Percentiles rank a stretch among this genome's conserved stretches.
These are phyloP conservation scores for Rhaphigaster nebulosa DNA, from an alignment of 2,888 invertebrate genomes.

Conservation along the genomic window DNA sequence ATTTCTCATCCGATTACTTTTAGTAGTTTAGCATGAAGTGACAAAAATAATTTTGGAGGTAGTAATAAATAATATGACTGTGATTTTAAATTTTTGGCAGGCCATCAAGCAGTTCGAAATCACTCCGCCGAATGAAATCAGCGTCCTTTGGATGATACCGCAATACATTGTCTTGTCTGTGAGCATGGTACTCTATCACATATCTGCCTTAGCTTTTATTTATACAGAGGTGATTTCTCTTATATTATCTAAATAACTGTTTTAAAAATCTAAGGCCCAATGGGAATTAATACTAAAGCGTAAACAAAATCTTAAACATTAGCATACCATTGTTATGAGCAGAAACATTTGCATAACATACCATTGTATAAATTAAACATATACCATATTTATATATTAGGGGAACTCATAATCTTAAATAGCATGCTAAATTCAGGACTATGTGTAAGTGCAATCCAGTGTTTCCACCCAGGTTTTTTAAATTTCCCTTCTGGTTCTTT, in stretches of 20 bases:
- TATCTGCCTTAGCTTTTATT: slow-evolving; percentile 50
- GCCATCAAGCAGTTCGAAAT: slow-evolving; percentile 17
- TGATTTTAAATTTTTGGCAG: slow-evolving; percentile 25
- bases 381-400: no score
- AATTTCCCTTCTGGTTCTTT: no score
- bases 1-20: no score
- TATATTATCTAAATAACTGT: background rate
- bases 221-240: slow-evolving; percentile 52
- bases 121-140: slow-evolving; percentile 41
- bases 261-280: background rate
- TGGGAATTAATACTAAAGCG: no score
- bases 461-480: no score
- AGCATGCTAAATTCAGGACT: no score
- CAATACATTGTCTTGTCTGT: slow-evolving; percentile 49
- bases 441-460: no score
- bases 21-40: background rate
- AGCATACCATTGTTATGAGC: no score
- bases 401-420: no score
- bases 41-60: background rate
- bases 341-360: no score
- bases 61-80: background rate
- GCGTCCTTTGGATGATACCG: slow-evolving; percentile 52
- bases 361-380: no score
- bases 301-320: no score
- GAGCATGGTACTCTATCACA: slow-evolving; percentile 43